phyloP scores from a whole-genome alignment of 2,113 vertebrate species.

The Dasypus novemcinctus region DNA sequence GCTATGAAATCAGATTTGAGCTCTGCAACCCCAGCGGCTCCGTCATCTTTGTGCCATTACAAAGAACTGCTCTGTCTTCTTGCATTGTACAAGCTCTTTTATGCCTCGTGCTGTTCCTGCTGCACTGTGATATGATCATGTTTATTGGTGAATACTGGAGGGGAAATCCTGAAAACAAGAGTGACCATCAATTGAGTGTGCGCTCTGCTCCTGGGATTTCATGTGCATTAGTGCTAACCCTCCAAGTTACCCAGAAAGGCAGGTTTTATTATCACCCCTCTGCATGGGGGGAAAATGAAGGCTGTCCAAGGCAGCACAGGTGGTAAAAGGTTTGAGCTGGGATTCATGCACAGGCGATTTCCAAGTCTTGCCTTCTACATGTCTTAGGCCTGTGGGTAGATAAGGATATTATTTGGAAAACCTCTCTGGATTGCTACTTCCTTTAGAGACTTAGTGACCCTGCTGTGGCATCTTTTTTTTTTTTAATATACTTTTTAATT shows the following conservation, averaged over 20 bases:
- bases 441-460: background rate
- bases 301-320: background rate
- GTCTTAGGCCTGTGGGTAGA: background rate
- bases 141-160: background rate
- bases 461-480: no score
- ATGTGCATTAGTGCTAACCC: background rate
- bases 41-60: background rate
- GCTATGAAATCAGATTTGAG: background rate
- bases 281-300: background rate
- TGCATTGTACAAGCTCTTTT: background rate
- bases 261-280: background rate
- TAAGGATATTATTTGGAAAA: no score
- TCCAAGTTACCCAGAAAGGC: no score
- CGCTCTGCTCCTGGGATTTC: background rate
- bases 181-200: rapidly evolving
- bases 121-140: no score
- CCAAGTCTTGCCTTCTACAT: background rate
- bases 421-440: background rate
- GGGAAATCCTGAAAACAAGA: background rate
- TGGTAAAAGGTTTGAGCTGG: background rate
- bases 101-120: background rate
- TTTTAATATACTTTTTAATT: no score
- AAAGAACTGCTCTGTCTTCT: background rate
- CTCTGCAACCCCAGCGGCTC: background rate
- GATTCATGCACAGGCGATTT: background rate